Percentiles rank a stretch among this genome's conserved stretches.
Evolutionary conservation across 2,888 invertebrate genomes (phyloP).

Genomic region (Tolmerus cingulatus): DNA sequence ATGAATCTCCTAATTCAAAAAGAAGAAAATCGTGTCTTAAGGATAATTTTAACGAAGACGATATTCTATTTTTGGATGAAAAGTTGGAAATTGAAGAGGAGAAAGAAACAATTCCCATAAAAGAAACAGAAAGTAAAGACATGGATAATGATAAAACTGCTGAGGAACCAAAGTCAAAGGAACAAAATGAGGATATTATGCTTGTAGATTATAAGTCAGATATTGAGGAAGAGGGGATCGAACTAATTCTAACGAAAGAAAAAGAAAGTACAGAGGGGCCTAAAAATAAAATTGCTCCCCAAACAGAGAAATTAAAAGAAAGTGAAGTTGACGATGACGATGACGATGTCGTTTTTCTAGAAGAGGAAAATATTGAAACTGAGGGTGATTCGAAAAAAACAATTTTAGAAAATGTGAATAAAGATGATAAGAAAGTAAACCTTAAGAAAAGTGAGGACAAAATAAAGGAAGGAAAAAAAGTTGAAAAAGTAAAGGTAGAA

Average conservation of each 20-base stretch:
- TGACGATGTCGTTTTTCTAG: constrained; percentile 22
- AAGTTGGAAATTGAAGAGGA: neutral
- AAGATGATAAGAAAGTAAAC: neutral
- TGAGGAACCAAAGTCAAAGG: neutral
- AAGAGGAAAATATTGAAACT: neutral
- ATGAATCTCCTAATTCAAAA: neutral
- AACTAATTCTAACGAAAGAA: neutral
- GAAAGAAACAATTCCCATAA: neutral
- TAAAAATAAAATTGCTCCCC: neutral
- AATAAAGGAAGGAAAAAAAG: neutral
- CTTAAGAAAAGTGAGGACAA: neutral
- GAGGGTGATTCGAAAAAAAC: neutral
- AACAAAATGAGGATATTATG: constrained; percentile 11
- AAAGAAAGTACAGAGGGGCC: neutral
- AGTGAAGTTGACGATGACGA: constrained; percentile 27
- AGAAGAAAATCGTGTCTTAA: neutral
- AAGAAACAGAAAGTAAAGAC: neutral
- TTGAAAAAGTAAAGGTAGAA: neutral
- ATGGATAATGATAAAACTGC: neutral
- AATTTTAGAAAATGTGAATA: neutral
- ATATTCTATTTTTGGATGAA: neutral
- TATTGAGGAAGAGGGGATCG: neutral
- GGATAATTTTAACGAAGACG: neutral
- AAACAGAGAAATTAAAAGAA: neutral
- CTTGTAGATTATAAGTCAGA: constrained; percentile 18